Conservation (phyloP, 1,140 invertebrate genomes). For the Penaeus vannamei region DNA sequence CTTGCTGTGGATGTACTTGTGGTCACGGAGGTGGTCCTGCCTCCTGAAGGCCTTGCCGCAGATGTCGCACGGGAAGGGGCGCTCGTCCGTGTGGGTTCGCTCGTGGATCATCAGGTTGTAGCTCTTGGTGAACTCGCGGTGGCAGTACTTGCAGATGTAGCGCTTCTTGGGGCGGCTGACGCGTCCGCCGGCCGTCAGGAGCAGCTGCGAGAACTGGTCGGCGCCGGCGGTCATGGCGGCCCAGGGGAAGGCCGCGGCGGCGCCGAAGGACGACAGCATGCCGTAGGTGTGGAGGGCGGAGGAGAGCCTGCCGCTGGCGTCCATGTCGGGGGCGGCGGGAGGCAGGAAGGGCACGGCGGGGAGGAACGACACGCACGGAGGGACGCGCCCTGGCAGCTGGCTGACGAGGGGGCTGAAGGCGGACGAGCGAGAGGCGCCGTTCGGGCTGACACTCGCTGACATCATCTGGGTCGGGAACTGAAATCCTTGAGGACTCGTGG, state of each 20-base stretch:
- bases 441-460: background rate
- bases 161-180: constrained; percentile 95
- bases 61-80: constrained; percentile 97
- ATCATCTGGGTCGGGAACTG: constrained; percentile 6
- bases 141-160: constrained; percentile 98
- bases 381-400: background rate
- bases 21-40: constrained; percentile 95
- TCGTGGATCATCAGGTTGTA: constrained; percentile 98
- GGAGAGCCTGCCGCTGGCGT: background rate
- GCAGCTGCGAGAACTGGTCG: constrained; percentile 65
- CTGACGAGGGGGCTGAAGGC: background rate
- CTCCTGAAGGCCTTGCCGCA: constrained; percentile 98
- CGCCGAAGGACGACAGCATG: constrained; percentile 22
- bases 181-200: constrained; percentile 67
- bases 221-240: constrained; percentile 59
- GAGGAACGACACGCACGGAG: constrained; percentile 12
- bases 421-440: background rate
- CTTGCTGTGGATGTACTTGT: constrained; percentile 75
- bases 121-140: constrained; percentile 96
- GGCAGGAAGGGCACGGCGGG: constrained; percentile 3
- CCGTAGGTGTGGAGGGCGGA: constrained; percentile 40
- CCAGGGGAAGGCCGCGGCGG: constrained; percentile 45
- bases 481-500: background rate
- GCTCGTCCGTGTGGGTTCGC: constrained; percentile 96
- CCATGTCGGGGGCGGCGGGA: constrained; percentile 2